These are phyloP conservation scores for Hirudinaria manillensis DNA, from an alignment of 2,888 invertebrate species.

Conservation along the genomic window DNA sequence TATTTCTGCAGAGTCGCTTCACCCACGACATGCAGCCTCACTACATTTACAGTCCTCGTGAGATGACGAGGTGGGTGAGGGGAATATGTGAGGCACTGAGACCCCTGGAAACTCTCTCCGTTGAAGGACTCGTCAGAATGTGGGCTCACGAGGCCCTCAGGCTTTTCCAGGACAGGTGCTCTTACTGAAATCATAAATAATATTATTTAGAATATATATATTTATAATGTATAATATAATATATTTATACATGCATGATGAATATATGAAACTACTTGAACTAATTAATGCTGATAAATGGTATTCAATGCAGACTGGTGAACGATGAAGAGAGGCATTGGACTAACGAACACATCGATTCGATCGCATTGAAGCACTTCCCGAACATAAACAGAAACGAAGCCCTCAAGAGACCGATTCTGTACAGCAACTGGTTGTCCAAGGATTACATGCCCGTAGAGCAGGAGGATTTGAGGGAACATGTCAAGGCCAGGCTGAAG, in stretches of 20 bases:
- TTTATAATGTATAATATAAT: too few relatives aligned
- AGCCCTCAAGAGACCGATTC: slow-evolving; percentile 83
- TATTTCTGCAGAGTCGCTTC: slow-evolving; percentile 69
- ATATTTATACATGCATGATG: too few relatives aligned
- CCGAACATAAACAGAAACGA: slow-evolving; percentile 74
- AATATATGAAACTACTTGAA: too few relatives aligned
- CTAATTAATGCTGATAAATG: background rate
- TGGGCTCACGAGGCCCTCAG: slow-evolving; percentile 99
- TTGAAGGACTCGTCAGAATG: slow-evolving; percentile 90
- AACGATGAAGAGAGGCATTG: slow-evolving; percentile 88
- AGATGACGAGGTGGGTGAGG: slow-evolving; percentile 98
- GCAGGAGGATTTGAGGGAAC: slow-evolving; percentile 86
- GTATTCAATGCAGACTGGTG: slow-evolving; percentile 62
- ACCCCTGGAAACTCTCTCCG: slow-evolving; percentile 80
- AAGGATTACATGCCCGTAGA: slow-evolving; percentile 96
- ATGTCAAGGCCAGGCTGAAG: slow-evolving; percentile 91
- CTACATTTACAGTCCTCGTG: slow-evolving; percentile 94
- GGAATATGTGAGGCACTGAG: slow-evolving; percentile 97
- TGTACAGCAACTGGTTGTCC: slow-evolving; percentile 97
- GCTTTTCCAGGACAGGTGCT: slow-evolving; percentile 72
- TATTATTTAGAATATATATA: too few relatives aligned
- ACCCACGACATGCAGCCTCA: slow-evolving; percentile 99
- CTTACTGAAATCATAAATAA: background rate
- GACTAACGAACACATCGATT: slow-evolving; percentile 96
- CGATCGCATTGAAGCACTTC: slow-evolving; percentile 74